These are phyloP conservation scores for Penaeus vannamei DNA, from an alignment of 1,140 invertebrate species.

Conservation along the genomic window DNA sequence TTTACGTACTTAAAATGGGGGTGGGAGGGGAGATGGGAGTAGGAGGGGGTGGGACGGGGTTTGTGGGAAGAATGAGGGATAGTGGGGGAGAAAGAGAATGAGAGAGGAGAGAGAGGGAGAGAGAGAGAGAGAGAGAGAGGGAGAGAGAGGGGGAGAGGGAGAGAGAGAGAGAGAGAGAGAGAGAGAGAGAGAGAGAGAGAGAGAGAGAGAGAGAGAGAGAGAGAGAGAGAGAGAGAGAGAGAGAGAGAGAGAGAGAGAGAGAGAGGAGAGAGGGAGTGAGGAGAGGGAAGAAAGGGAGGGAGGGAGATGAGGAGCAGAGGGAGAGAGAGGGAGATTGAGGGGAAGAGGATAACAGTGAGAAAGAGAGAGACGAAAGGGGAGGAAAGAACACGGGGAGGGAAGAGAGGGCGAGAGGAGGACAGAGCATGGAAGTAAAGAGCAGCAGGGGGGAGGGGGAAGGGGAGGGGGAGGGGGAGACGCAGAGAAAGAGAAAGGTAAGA, in stretches of 20 bases:
- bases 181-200: conserved; percentile 32
- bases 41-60: conserved; percentile 3
- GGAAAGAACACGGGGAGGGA: conserved; percentile 40
- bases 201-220: conserved; percentile 48
- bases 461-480: not conserved
- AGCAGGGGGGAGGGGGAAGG: not conserved
- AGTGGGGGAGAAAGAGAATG: not conserved
- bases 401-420: not conserved
- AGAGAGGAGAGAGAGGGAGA: not conserved
- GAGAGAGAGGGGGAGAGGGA: conserved; percentile 14
- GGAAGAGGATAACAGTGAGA: not conserved
- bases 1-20: not conserved
- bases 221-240: conserved; percentile 25
- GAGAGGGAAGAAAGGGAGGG: not conserved
- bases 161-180: conserved; percentile 23
- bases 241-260: not conserved
- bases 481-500: not conserved
- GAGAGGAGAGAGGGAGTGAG: not conserved
- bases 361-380: conserved; percentile 12
- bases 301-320: not conserved
- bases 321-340: not conserved
- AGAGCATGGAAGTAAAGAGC: not conserved
- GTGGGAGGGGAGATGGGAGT: not conserved
- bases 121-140: not conserved
- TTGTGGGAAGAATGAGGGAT: not conserved